phyloP scores from a whole-genome alignment of 1,140 invertebrate species.

The Helicoverpa armigera region DNA sequence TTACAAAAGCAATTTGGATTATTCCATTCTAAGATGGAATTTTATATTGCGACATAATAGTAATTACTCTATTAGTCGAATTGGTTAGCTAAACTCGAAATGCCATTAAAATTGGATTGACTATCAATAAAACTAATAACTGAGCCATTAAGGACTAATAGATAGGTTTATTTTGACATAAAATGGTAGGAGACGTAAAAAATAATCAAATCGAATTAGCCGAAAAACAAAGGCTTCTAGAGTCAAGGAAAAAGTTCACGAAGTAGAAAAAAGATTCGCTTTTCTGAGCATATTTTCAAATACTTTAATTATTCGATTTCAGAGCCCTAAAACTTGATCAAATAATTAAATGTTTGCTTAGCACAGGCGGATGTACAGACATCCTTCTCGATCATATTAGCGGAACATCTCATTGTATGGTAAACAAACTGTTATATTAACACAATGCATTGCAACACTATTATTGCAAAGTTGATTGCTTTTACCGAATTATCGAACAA shows the following conservation, averaged over 20 bases:
- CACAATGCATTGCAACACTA: conserved; percentile 48
- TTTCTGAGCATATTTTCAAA: too few relatives aligned
- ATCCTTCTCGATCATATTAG: conserved; percentile 57
- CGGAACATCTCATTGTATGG: conserved; percentile 61
- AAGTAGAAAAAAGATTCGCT: too few relatives aligned
- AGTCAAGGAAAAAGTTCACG: too few relatives aligned
- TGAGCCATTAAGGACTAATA: neutral
- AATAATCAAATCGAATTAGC: neutral
- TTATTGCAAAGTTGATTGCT: conserved; percentile 20
- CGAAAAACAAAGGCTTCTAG: too few relatives aligned
- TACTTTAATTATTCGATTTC: neutral
- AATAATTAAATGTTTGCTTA: neutral
- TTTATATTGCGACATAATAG: neutral
- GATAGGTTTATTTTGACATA: neutral
- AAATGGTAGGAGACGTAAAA: neutral
- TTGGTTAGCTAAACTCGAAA: neutral
- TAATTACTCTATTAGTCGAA: neutral
- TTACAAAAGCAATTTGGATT: conserved; percentile 26
- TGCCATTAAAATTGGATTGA: conserved; percentile 14
- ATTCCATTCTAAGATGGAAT: conserved; percentile 10
- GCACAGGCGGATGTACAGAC: conserved; percentile 25
- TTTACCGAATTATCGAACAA: conserved; percentile 31
- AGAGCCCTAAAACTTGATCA: neutral
- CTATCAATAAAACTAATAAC: neutral
- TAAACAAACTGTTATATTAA: conserved; percentile 59